Conservation (phyloP, 2,797 vertebrate species). For the Prionace glauca region DNA sequence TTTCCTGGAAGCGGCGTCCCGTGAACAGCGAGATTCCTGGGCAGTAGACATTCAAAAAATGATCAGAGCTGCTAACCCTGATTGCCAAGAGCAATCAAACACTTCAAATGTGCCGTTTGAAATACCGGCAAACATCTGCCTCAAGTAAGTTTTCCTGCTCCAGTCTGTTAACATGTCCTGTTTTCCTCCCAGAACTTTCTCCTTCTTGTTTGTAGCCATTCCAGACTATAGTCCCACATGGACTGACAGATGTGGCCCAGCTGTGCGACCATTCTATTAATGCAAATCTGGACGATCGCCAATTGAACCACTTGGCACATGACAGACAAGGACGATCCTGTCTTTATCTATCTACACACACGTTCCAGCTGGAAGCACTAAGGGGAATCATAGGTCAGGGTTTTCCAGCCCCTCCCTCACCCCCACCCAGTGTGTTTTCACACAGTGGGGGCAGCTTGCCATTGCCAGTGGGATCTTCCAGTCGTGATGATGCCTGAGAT, state of each 20-base stretch:
- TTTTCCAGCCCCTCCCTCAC: no score
- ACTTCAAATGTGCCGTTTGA: not conserved
- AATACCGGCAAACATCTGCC: not conserved
- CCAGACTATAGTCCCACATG: not conserved
- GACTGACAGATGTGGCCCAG: not conserved
- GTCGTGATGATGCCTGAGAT: no score
- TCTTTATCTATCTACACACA: not conserved
- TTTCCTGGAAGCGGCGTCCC: constrained; percentile 82
- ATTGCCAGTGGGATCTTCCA: no score
- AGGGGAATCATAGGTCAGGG: no score
- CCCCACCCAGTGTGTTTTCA: no score
- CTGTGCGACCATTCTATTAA: not conserved
- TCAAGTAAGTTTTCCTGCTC: not conserved
- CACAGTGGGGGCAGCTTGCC: no score
- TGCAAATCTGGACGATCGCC: not conserved
- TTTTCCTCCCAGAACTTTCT: not conserved
- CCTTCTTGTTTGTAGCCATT: no score
- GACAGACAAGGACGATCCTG: not conserved
- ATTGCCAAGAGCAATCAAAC: not conserved
- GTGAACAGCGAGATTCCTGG: constrained; percentile 85
- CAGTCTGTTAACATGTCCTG: not conserved
- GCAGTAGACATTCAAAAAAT: constrained; percentile 65
- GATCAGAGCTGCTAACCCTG: constrained; percentile 1
- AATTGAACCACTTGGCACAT: not conserved
- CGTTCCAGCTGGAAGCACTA: not conserved